Percentiles rank a stretch among this genome's conserved stretches.
Evolutionary conservation across 2,797 vertebrate species (phyloP).

Genomic region (Melanotaenia maccullochi): DNA sequence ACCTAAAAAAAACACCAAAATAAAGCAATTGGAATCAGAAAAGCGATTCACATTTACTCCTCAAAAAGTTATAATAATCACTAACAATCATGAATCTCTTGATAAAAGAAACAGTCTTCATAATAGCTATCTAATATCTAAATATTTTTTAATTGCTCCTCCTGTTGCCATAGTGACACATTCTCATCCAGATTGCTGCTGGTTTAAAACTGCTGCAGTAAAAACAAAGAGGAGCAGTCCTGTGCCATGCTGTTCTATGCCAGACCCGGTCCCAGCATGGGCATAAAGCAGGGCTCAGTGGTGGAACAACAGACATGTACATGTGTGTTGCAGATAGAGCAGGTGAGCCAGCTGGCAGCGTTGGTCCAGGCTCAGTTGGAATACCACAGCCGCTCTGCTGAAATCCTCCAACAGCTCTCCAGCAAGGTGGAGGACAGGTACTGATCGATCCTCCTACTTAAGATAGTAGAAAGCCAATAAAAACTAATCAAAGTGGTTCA

Average conservation of each 20-base stretch:
- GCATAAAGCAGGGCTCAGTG: background rate
- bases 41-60: background rate
- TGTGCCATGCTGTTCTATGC: conserved; percentile 3
- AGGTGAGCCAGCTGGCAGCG: conserved; percentile 96
- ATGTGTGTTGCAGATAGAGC: conserved; percentile 89
- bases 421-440: conserved; percentile 95
- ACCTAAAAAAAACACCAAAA: background rate
- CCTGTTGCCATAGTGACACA: conserved; percentile 10
- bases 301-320: background rate
- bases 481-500: background rate
- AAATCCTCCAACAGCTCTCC: conserved; percentile 94
- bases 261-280: conserved; percentile 37
- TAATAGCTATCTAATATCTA: background rate
- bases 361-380: conserved; percentile 95
- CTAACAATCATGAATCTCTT: background rate
- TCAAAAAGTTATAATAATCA: background rate
- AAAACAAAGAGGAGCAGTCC: conserved; percentile 34
- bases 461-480: background rate
- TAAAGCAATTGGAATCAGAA: background rate
- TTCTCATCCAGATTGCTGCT: background rate
- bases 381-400: conserved; percentile 93
- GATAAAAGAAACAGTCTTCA: background rate
- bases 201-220: background rate
- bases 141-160: background rate
- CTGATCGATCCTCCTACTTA: background rate